phyloP scores from a whole-genome alignment of 1,140 invertebrate genomes.

The Bombus superbus region DNA sequence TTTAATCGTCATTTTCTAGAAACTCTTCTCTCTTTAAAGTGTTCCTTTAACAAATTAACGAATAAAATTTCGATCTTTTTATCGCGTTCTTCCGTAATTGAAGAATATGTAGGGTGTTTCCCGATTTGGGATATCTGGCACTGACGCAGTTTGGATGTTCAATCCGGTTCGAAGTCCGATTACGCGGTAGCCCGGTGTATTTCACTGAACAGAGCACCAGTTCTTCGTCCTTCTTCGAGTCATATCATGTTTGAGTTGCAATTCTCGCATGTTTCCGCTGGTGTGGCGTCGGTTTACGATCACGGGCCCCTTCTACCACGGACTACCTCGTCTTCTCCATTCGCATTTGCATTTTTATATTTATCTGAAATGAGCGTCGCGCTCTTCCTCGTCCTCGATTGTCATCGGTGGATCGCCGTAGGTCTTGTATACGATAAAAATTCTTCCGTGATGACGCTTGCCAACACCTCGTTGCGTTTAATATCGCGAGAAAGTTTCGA shows the following conservation, averaged over 20 bases:
- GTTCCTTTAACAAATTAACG: too few species aligned
- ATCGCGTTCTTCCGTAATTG: too few species aligned
- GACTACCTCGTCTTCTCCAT: constrained; percentile 29
- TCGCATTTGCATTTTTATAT: constrained; percentile 78
- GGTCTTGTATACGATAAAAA: constrained; percentile 49
- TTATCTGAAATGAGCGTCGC: constrained; percentile 70
- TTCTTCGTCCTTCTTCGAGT: constrained; percentile 25
- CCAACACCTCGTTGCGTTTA: neutral
- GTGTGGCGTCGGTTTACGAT: constrained; percentile 69
- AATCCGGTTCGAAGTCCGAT: constrained; percentile 62
- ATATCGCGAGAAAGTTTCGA: constrained; percentile 7
- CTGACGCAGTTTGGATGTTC: constrained; percentile 55
- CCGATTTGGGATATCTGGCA: constrained; percentile 42
- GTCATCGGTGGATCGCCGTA: constrained; percentile 46
- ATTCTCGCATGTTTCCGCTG: constrained; percentile 58
- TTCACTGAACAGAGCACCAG: constrained; percentile 8
- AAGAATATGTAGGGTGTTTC: constrained; percentile 27
- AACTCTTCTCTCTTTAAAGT: too few species aligned
- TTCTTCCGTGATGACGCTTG: constrained; percentile 30
- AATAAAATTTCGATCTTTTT: too few species aligned
- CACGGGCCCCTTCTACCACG: constrained; percentile 23
- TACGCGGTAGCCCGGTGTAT: constrained; percentile 49
- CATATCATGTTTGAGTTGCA: constrained; percentile 51
- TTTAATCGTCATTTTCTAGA: too few species aligned
- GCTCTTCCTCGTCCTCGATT: constrained; percentile 37